Evolutionary conservation across 1,140 invertebrate species (phyloP), one percentile per base, ranked within the genome.

Genomic region (Drosophila miranda): DNA sequence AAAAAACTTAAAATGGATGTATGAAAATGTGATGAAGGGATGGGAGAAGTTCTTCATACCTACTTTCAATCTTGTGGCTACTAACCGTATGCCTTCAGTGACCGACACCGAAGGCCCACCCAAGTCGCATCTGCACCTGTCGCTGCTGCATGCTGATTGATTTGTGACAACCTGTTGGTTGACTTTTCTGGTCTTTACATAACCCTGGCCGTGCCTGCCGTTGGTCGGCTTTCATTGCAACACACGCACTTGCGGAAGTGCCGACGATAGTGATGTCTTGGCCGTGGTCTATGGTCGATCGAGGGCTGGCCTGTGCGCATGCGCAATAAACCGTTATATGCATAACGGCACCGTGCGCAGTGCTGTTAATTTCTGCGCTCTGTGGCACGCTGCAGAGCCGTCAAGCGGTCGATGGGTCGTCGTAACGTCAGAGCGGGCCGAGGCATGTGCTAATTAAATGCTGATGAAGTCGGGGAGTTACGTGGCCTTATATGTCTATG

Each of bases 271-370:
- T 59, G 68, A 62, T 30, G 66, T 11, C 43, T 70, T 61, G 63
- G 56, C 41, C 41, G 48, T 57, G 72, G 63, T 49, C 58, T 14
- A 11, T 34, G 74, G 43, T 52, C 45, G 64, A 63, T 58, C 19
- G 63, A 54, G 51, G 64, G 50, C 28, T 43, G 44, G 46, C 30
- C 43, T 43, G 56, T 68, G 66, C 74, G 78, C 78, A 82, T 87
- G 82, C 82, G 82, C 82, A 87, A 87, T 82, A 87, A 87, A 76
- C 78, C 72, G 71, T 87, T 87, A 75, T 82, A 73, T 87, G 78
- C 82, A 82, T 87, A 87, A 82, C 83, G 82, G 78, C 54, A 75
- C 41, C 49, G 61, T 55, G 4, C 23, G 34, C 34, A 75, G 53
- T 69, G 74, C 66, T 76, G 74, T 76, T 76, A 75, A 76, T 76